A percentile compares a stretch with the other conserved stretches of the same genome.
phyloP scores from a whole-genome alignment of 2,797 vertebrate species.

The Varecia variegata region DNA sequence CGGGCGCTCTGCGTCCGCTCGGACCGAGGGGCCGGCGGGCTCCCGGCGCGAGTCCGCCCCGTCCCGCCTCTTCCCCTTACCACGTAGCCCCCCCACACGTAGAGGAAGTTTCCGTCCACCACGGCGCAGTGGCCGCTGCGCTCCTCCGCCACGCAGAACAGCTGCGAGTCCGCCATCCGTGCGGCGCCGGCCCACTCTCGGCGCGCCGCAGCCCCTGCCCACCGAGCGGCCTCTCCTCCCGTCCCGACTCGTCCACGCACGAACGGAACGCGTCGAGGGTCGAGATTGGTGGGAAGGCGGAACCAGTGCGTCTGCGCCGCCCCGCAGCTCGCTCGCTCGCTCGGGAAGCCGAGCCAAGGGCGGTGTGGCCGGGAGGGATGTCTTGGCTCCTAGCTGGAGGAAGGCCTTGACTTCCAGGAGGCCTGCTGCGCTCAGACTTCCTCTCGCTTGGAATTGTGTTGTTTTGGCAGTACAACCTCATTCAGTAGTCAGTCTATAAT shows the following conservation, averaged over 20 bases:
- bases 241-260: constrained; percentile 36
- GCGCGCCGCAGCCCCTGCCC: neutral
- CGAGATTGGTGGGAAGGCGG: constrained; percentile 78
- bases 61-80: constrained; percentile 85
- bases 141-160: constrained; percentile 91
- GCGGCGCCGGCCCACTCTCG: constrained; percentile 32
- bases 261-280: constrained; percentile 83
- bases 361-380: neutral
- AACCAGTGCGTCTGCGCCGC: constrained; percentile 47
- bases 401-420: neutral
- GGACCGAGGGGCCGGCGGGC: neutral
- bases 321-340: neutral
- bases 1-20: neutral
- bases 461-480: neutral
- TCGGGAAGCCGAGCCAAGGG: accelerated
- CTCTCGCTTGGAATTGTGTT: neutral
- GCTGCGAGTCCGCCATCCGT: constrained; percentile 77
- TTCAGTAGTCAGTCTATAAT: neutral
- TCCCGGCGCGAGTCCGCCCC: neutral
- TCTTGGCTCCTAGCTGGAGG: neutral
- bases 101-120: constrained; percentile 89
- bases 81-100: constrained; percentile 97
- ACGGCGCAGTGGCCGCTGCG: constrained; percentile 95
- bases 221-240: neutral
- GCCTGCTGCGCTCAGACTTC: neutral